phyloP scores from a whole-genome alignment of 2,113 vertebrate species.

The Proteles cristata region DNA sequence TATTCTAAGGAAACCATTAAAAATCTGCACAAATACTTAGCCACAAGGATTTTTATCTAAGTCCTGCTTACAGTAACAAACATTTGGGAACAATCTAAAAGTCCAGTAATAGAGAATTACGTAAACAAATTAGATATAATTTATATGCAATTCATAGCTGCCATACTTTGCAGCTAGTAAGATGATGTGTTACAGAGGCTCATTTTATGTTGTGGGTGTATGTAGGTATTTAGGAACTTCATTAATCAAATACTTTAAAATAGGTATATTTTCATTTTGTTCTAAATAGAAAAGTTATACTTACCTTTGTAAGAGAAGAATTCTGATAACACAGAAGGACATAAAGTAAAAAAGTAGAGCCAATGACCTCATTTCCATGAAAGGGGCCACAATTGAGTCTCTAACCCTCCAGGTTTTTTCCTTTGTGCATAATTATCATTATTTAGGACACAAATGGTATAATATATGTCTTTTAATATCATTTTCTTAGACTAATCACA shows the following conservation, averaged over 20 bases:
- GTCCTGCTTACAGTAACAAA: constrained; percentile 36
- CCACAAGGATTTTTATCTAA: constrained; percentile 6
- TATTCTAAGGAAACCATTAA: constrained; percentile 47
- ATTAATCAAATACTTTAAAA: neutral
- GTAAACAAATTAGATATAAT: constrained; percentile 21
- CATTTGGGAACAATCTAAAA: neutral
- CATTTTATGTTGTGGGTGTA: neutral
- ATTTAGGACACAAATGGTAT: neutral
- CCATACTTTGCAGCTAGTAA: neutral
- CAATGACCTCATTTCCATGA: neutral
- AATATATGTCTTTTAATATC: neutral
- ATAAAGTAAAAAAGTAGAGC: neutral
- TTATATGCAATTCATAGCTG: neutral
- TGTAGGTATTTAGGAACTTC: neutral
- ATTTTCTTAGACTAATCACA: constrained; percentile 22
- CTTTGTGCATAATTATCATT: neutral
- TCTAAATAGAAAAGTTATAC: neutral
- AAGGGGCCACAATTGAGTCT: neutral
- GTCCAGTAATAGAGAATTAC: neutral
- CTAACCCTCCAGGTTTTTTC: neutral
- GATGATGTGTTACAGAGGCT: neutral
- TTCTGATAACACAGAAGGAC: neutral
- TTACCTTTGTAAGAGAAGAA: neutral
- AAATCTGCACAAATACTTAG: constrained; percentile 54
- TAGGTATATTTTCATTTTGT: constrained; percentile 21